A percentile compares a stretch with the other conserved stretches of the same genome.
Conservation (phyloP, 2,113 vertebrate species). For the Aptenodytes patagonicus region DNA sequence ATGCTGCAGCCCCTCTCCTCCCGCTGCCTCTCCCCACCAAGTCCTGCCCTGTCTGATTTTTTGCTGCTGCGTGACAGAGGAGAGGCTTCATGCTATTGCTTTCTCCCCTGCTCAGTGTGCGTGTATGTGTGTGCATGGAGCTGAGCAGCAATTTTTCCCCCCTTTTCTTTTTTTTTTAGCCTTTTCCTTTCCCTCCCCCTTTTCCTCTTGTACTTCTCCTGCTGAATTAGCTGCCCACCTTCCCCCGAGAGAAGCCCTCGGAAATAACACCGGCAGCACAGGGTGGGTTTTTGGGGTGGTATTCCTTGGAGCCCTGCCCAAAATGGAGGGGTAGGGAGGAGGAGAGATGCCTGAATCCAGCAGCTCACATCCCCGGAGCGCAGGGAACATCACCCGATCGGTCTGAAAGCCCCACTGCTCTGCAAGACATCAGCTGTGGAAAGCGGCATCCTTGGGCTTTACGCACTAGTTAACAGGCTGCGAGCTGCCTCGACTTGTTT, state of each 20-base stretch:
- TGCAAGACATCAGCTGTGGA: conserved; percentile 37
- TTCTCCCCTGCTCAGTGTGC: not conserved
- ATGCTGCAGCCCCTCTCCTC: not conserved
- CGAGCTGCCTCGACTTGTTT: conserved; percentile 61
- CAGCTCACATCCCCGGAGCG: not conserved
- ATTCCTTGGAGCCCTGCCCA: not conserved
- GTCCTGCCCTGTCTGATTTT: not conserved
- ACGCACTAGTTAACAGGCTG: conserved; percentile 58
- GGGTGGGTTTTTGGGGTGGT: not conserved
- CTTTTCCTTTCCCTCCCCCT: not conserved
- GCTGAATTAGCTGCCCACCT: not conserved
- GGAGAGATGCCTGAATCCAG: conserved; percentile 18
- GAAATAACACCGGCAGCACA: not conserved
- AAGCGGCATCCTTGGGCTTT: conserved; percentile 40
- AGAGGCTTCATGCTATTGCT: not conserved
- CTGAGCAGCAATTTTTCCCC: not conserved
- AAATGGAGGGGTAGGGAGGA: conserved; percentile 34
- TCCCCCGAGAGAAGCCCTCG: not conserved
- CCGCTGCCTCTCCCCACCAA: not conserved
- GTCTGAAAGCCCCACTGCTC: not conserved
- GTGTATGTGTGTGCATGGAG: not conserved
- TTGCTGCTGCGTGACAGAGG: not conserved
- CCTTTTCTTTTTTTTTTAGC: not conserved
- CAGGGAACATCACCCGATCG: not conserved
- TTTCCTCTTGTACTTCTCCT: not conserved